Percentiles rank a stretch among this genome's conserved stretches.
These are phyloP conservation scores for Dinocampus coccinellae DNA, from an alignment of 2,888 invertebrate species.

Conservation along the genomic window DNA sequence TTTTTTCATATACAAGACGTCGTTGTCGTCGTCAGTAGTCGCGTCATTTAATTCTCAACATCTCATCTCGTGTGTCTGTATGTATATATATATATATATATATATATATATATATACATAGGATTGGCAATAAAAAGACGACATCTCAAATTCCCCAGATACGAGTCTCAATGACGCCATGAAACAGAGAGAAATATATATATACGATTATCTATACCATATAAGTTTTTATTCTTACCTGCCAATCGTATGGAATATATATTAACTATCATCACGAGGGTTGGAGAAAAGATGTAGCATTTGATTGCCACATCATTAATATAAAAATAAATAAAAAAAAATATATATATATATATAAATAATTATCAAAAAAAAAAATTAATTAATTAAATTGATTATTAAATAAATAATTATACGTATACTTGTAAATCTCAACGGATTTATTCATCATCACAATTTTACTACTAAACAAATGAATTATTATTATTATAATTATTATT, in stretches of 20 bases:
- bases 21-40: neutral
- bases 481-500: no score
- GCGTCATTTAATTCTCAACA: constrained; percentile 25
- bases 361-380: neutral
- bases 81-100: no score
- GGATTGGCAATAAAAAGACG: constrained; percentile 34
- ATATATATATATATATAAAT: constrained; percentile 14
- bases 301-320: constrained; percentile 27
- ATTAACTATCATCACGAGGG: constrained; percentile 30
- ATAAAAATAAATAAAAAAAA: constrained; percentile 3
- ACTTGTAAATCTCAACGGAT: no score
- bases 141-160: constrained; percentile 43
- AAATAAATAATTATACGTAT: no score
- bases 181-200: constrained; percentile 23
- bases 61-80: constrained; percentile 16
- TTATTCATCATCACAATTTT: no score
- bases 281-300: constrained; percentile 23
- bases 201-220: neutral
- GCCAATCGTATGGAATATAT: constrained; percentile 36
- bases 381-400: no score
- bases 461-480: no score
- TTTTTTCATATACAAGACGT: neutral
- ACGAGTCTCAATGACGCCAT: constrained; percentile 40
- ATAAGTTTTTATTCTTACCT: constrained; percentile 35
- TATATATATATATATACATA: no score